phyloP scores from a whole-genome alignment of 2,888 invertebrate genomes.

The Metacarcinus magister region DNA sequence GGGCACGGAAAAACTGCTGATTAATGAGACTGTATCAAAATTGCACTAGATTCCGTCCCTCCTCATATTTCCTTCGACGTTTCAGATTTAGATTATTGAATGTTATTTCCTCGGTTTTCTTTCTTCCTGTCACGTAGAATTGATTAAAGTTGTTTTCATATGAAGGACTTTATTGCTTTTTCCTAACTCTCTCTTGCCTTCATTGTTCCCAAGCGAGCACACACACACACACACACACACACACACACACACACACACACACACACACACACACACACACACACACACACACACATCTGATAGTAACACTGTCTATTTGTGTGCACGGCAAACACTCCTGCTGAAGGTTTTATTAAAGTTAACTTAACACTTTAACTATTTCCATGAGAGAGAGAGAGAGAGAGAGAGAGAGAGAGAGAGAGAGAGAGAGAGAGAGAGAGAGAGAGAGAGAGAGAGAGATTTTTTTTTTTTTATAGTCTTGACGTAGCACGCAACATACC shows the following conservation, averaged over 20 bases:
- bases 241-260: background rate
- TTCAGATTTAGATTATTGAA: background rate
- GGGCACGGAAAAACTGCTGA: too few relatives aligned
- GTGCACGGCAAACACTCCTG: background rate
- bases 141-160: background rate
- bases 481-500: too few relatives aligned
- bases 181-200: background rate
- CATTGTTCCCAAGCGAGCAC: background rate
- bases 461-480: too few relatives aligned
- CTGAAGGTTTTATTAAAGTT: background rate
- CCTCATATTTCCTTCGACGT: background rate
- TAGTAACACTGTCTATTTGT: background rate
- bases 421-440: conserved; percentile 17
- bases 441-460: conserved; percentile 48
- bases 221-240: background rate
- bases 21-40: too few relatives aligned
- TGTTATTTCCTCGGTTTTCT: background rate
- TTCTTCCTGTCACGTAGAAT: background rate
- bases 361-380: too few relatives aligned
- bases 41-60: background rate
- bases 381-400: background rate
- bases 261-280: background rate
- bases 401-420: too few relatives aligned
- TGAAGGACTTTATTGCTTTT: background rate
- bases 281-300: background rate